Evolutionary conservation across 2,888 invertebrate genomes (phyloP).

Genomic region (Tridacna crocea): DNA sequence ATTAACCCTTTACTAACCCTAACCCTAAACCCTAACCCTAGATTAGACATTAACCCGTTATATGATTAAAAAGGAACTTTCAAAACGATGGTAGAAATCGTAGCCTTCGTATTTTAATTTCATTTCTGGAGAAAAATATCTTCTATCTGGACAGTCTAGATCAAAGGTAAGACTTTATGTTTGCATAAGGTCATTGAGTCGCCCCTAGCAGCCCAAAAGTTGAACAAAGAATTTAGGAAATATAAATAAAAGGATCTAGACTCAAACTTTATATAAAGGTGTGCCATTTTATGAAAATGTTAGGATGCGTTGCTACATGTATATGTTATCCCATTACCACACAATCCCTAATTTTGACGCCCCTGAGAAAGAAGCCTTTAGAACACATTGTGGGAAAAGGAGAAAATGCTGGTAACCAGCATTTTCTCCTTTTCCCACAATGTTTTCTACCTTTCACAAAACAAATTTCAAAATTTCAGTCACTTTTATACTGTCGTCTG

Average conservation of each 20-base stretch:
- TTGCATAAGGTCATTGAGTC: too few relatives aligned
- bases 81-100: background rate
- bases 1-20: background rate
- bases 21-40: background rate
- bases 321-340: background rate
- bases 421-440: background rate
- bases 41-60: background rate
- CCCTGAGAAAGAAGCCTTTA: background rate
- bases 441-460: too few relatives aligned
- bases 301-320: too few relatives aligned
- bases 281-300: too few relatives aligned
- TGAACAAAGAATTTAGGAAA: too few relatives aligned
- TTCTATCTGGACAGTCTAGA: too few relatives aligned
- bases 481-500: too few relatives aligned
- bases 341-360: background rate
- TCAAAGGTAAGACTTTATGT: too few relatives aligned
- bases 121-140: too few relatives aligned
- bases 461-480: too few relatives aligned
- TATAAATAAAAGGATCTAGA: too few relatives aligned
- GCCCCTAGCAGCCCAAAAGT: background rate
- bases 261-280: too few relatives aligned
- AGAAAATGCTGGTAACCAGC: background rate
- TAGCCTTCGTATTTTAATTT: background rate
- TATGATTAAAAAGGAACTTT: background rate
- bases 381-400: background rate